Base-by-base conservation (phyloP, 2,888 invertebrate species). In the Cheilosia urbana region DNA sequence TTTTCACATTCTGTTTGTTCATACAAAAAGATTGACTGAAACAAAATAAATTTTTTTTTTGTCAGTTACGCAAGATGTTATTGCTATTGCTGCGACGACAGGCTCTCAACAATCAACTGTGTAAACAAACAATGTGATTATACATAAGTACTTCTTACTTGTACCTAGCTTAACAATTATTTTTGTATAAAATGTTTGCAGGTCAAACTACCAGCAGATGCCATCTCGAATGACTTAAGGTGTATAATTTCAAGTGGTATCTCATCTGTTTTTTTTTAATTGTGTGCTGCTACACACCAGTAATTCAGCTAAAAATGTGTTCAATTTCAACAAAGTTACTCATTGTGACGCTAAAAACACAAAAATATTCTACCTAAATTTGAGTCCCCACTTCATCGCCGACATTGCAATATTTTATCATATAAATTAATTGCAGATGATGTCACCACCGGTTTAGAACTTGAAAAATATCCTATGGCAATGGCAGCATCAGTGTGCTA, bases 331-430 rank as follows among this genome's bases (percentile, higher is more conserved):
- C 45, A n/a, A 34, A 24, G 19, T 40, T 57, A 27, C 47, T 51
- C 37, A 37, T 37, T 37, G 37, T 13, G 37, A 37, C 37, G 37
- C 11, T 37, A 37, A 37, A 37, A 37, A 37, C 2, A 37, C 2
- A 37, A 13, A 37, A 13, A 37, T 13, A 30, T 37, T 37, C 37
- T 13, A 37, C 13, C 13, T 4, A 13, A 37, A 37, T 37, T n/a
- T 0, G 3, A 47, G 55, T 40, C 24, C 42, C 37, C 17, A 47
- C 34, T 7, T 51, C 27, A 17, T 6, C 34, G n/a, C 27, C 30
- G 34, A 77, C 13, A 42, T 51, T 78, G 79, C 83, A 73, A 73
- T 83, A 78, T 78, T 83, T 83, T 78, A 78, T 83, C 68, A 83
- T 63, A 51, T 69, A 51, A 51, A 57, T 78, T 73, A 63, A 83